Conservation (phyloP, 2,888 invertebrate species). For the Bombylius discolor region DNA sequence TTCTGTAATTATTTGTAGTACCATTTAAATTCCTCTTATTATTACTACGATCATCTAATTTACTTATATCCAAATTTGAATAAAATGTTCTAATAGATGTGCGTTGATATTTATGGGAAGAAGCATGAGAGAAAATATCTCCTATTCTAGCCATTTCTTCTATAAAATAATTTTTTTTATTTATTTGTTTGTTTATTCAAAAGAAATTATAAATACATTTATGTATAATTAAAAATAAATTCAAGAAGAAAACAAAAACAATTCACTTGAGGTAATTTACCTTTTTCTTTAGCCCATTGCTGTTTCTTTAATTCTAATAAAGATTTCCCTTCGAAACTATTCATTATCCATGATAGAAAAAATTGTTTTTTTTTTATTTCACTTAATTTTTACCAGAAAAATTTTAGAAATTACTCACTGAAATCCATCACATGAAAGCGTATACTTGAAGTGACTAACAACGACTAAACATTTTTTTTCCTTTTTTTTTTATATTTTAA, state of each 20-base stretch:
- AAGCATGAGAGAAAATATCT: conserved; percentile 59
- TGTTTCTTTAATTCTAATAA: conserved; percentile 77
- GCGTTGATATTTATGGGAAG: conserved; percentile 35
- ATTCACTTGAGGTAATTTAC: conserved; percentile 38
- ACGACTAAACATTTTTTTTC: too few relatives aligned
- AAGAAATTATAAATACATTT: too few relatives aligned
- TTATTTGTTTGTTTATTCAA: too few relatives aligned
- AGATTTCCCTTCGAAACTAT: conserved; percentile 30
- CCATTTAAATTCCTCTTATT: conserved; percentile 1
- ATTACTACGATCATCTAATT: conserved; percentile 13
- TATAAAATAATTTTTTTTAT: conserved; percentile 34
- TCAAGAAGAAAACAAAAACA: not conserved
- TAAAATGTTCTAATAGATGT: conserved; percentile 36
- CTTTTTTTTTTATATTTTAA: too few relatives aligned
- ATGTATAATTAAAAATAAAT: too few relatives aligned
- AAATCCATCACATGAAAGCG: too few relatives aligned
- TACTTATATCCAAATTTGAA: conserved; percentile 32
- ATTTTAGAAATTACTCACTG: too few relatives aligned
- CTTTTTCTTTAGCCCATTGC: conserved; percentile 89
- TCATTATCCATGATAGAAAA: conserved; percentile 2
- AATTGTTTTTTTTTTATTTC: too few relatives aligned
- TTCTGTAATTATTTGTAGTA: not conserved
- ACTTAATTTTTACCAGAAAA: too few relatives aligned
- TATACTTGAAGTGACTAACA: too few relatives aligned
- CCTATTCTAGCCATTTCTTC: conserved; percentile 70